Conservation (phyloP, 2,113 vertebrate genomes). For the Sporophila hypoxantha region DNA sequence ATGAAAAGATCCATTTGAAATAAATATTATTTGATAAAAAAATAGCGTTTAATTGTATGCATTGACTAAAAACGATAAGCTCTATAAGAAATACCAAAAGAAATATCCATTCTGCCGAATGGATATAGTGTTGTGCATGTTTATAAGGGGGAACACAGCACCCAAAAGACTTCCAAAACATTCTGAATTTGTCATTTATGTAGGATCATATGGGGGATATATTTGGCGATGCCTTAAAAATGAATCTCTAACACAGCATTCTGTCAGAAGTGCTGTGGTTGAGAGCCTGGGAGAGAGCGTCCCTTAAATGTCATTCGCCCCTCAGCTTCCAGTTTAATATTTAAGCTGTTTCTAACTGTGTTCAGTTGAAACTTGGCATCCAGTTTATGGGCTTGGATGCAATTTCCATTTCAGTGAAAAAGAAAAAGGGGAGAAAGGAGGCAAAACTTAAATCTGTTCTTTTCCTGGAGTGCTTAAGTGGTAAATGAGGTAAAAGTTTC, state of each 20-base stretch:
- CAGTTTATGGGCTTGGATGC: neutral
- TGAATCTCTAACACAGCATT: neutral
- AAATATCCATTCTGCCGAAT: neutral
- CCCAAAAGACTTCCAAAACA: neutral
- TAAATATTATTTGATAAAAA: neutral
- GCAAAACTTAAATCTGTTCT: neutral
- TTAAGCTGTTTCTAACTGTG: constrained; percentile 50
- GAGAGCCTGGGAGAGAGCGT: neutral
- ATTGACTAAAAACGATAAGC: neutral
- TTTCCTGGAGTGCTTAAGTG: neutral
- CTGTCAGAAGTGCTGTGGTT: neutral
- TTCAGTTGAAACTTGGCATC: constrained; percentile 20
- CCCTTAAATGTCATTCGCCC: neutral
- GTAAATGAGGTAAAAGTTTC: neutral
- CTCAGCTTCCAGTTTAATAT: constrained; percentile 11
- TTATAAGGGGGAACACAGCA: neutral
- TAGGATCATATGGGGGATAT: neutral
- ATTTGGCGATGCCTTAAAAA: neutral
- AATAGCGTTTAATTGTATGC: neutral
- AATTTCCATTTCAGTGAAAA: neutral
- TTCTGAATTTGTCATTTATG: neutral
- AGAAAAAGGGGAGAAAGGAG: neutral
- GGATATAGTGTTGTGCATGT: neutral
- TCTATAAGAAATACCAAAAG: neutral
- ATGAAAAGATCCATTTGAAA: neutral